Base-by-base conservation (phyloP, 2,113 vertebrate genomes). In the Notarius lentiginosus region DNA sequence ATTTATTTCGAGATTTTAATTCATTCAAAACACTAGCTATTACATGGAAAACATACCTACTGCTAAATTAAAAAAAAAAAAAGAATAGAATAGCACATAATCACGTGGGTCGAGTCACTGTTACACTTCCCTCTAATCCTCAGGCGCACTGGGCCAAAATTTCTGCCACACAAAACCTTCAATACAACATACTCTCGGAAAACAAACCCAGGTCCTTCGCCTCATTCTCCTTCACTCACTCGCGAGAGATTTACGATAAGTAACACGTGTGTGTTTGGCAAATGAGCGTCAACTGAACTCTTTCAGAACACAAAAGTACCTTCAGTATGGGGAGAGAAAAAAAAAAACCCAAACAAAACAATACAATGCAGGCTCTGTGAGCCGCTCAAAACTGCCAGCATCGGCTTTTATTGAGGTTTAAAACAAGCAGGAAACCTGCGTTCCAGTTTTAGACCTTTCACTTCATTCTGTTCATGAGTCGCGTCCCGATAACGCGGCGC, bases 341-440 rank as follows among this genome's bases (percentile, higher is more conserved):
- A 41, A 41, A 41, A 41, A 41, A 41, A 4, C 41, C 41, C 41
- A 82, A 41, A 82, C 41, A 1, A 9, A 22, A 47, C 2, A 47
- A 9, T 53, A 81, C 80, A 82, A 82, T 47, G 41, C 20, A 47
- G 41, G 60, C 60, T 82, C 65, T 82, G 41, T 82, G 9, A 34
- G n/a, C 4, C 0, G 80, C 60, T 7, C 41, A 51, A 47, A 66
- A 53, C 12, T 47, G 24, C 47, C 41, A 83, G 47, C 12, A 51
- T 66, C 34, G 9, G 49, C 81, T 51, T 65, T 80, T 55, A 55
- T 55, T 77, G 51, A 55, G 51, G 49, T 79, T 79, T 18, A 30
- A 79, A 79, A 79, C 56, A 79, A 79, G 76, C 76, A 79, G 7
- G n/a, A 56, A 18, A 79, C 76, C n/a, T 20, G 76, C 53, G 4